Evolutionary conservation across 2,113 vertebrate species (phyloP).

Genomic region (Damaliscus lunatus): DNA sequence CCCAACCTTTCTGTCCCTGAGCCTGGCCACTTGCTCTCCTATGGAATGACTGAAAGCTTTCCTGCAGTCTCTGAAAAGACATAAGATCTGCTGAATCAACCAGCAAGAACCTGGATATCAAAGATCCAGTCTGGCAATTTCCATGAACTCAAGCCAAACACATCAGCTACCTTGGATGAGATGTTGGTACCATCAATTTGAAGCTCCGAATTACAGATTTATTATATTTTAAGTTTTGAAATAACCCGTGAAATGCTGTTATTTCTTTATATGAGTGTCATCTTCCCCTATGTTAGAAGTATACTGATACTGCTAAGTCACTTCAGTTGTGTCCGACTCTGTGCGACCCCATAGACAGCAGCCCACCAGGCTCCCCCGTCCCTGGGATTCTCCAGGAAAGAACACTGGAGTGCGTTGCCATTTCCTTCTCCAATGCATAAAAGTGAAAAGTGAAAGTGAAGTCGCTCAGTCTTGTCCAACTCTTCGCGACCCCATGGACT

Average conservation of each 20-base stretch:
- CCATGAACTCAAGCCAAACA: neutral
- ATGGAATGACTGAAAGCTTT: neutral
- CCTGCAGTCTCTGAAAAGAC: neutral
- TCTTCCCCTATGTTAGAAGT: neutral
- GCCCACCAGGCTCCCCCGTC: too few species aligned
- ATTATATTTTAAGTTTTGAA: neutral
- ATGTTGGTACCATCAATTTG: neutral
- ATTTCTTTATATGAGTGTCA: neutral
- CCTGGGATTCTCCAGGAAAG: too few species aligned
- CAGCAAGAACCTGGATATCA: neutral
- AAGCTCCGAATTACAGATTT: neutral
- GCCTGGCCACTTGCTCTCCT: neutral
- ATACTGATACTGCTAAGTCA: too few species aligned
- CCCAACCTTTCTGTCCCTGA: neutral
- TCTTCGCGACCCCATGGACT: too few species aligned
- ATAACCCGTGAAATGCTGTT: neutral
- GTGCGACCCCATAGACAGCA: too few species aligned
- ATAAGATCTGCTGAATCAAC: neutral
- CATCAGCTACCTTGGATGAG: neutral
- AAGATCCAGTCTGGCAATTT: neutral
- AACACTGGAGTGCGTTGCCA: too few species aligned
- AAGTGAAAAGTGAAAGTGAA: too few species aligned
- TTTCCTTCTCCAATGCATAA: too few species aligned
- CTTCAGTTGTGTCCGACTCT: too few species aligned
- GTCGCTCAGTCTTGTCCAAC: rapidly evolving